A percentile compares a stretch with the other conserved stretches of the same genome.
Conservation (phyloP, 2,113 vertebrate genomes). For the Pristiophorus japonicus region DNA sequence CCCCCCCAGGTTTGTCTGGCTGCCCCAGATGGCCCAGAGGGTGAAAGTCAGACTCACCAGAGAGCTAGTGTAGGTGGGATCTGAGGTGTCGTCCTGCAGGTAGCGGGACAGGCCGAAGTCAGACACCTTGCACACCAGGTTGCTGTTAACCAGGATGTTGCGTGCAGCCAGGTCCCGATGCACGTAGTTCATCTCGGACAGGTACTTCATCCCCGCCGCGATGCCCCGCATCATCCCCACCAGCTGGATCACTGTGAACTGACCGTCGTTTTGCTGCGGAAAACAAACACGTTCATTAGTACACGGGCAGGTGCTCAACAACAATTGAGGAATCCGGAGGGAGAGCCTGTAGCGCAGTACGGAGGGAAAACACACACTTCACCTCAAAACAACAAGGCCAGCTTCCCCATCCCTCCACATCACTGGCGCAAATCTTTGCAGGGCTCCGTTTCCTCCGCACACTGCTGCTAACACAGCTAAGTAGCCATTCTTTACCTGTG, state of each 20-base stretch:
- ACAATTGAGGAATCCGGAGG: neutral
- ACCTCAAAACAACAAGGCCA: neutral
- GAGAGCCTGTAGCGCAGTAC: neutral
- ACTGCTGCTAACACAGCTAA: neutral
- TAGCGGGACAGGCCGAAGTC: conserved; percentile 96
- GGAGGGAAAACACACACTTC: neutral
- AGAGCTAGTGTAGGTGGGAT: conserved; percentile 97
- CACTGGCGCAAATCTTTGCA: neutral
- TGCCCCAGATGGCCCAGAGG: too few species aligned
- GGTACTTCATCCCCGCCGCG: conserved; percentile 47
- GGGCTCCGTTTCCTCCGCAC: neutral
- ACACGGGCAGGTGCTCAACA: neutral
- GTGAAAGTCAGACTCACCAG: conserved; percentile 63
- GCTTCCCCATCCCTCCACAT: neutral
- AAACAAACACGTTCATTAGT: neutral
- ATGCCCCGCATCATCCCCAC: conserved; percentile 97
- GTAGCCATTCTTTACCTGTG: too few species aligned
- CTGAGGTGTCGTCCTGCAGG: conserved; percentile 89
- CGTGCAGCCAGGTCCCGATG: conserved; percentile 70
- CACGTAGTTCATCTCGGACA: conserved; percentile 30
- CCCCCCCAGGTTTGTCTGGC: neutral
- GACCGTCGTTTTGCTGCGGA: conserved; percentile 88
- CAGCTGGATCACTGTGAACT: conserved; percentile 96
- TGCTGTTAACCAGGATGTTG: conserved; percentile 97
- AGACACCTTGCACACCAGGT: conserved; percentile 94